These are phyloP conservation scores for Hydrotaea cyrtoneurina DNA, from an alignment of 2,888 invertebrate species.

Conservation along the genomic window DNA sequence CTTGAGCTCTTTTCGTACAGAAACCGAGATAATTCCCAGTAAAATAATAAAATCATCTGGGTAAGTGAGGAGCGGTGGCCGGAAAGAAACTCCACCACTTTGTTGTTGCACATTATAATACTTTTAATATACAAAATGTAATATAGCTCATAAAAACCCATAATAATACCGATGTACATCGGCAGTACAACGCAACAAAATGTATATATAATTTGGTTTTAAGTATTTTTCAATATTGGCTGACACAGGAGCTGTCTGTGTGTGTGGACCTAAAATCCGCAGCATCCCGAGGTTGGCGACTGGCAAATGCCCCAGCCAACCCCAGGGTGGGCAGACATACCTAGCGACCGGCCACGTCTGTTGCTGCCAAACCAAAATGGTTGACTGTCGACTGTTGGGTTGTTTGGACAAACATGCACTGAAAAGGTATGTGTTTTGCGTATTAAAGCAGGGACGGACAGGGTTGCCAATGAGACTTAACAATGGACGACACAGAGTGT, in stretches of 20 bases:
- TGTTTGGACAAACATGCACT: conserved; percentile 60
- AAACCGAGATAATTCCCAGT: conserved; percentile 76
- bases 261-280: conserved; percentile 12
- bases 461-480: conserved; percentile 22
- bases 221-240: conserved; percentile 67
- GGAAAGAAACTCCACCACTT: conserved; percentile 36
- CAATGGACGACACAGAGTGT: too few relatives aligned
- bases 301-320: conserved; percentile 2
- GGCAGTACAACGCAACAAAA: conserved; percentile 47
- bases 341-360: not conserved
- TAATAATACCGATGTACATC: not conserved
- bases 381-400: conserved; percentile 32
- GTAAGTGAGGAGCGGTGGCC: not conserved
- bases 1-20: not conserved
- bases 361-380: not conserved
- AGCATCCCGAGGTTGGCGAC: not conserved
- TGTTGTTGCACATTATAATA: conserved; percentile 66
- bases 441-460: conserved; percentile 38
- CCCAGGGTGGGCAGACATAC: conserved; percentile 42
- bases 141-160: conserved; percentile 1
- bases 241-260: not conserved
- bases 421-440: conserved; percentile 61
- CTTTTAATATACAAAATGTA: conserved; percentile 59
- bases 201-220: conserved; percentile 49
- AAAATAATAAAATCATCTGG: conserved; percentile 68